Evolutionary conservation across 2,888 invertebrate genomes (phyloP), one percentile per base, ranked within the genome.

Genomic region (Clunio marinus): DNA sequence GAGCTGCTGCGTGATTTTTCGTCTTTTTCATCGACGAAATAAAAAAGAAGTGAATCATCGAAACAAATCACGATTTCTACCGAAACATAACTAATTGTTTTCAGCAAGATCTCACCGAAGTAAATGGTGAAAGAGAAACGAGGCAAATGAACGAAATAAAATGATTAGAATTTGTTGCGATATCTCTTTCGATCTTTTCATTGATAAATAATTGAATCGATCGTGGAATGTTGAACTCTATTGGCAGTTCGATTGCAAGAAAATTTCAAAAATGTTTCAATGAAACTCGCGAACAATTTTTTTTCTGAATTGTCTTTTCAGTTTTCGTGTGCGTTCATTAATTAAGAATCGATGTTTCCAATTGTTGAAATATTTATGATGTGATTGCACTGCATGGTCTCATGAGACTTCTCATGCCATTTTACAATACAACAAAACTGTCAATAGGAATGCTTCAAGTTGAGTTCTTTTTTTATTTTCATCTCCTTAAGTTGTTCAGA

Each of bases 321-420:
- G 8, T 51, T n/a, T 51, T 51, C 15, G 27, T 46, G 20, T 46
- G 63, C 22, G 66, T 32, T 32, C 66, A 27, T 66, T 66, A 66
- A 66, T 66, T 66, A 66, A 55, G 25, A 63, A 63, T 63, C 63
- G 45, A 63, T 63, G 63, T 63, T 37, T 63, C 63, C 35, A 63
- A 63, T 27, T 57, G 57, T 57, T 46, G 60, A 63, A 63, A 63
- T 63, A 63, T 63, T 63, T 63, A 63, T 63, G 63, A 63, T 63
- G 63, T 62, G 63, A 5, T 4, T 51, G 51, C 22, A 41, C 51
- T 51, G n/a, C 51, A 20, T 32, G 63, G 28, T 20, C 55, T 66
- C 66, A 28, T 22, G 63, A 46, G 63, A 27, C 24, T 25, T 45
- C 27, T 59, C 27, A 27, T 41, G 62, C 41, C 17, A 24, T 62